Evolutionary conservation across 2,797 vertebrate species (phyloP).

Genomic region (Falco novaeseelandiae): DNA sequence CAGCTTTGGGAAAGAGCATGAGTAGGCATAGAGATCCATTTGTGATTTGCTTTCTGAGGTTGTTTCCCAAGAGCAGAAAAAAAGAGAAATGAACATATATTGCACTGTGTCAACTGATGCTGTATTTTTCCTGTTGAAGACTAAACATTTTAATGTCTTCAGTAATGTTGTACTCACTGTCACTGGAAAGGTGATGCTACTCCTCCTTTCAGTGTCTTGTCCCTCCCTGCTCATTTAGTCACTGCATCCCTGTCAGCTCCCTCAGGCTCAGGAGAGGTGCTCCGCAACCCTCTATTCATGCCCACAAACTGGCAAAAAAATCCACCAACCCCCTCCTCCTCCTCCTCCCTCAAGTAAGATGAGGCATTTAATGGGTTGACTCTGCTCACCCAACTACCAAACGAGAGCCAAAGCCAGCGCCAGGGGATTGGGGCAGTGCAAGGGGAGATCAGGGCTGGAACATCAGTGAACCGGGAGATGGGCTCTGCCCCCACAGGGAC

Average conservation of each 20-base stretch:
- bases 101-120: background rate
- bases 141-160: background rate
- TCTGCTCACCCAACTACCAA: background rate
- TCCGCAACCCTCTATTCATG: background rate
- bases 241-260: background rate
- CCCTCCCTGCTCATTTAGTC: background rate
- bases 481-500: background rate
- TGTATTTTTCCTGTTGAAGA: background rate
- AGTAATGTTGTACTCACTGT: background rate
- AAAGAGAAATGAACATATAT: background rate
- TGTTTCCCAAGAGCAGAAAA: background rate
- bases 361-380: accelerated
- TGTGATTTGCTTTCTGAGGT: background rate
- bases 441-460: background rate
- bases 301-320: background rate
- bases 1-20: background rate
- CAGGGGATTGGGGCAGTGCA: background rate
- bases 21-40: background rate
- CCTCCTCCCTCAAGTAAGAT: background rate
- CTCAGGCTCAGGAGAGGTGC: background rate
- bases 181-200: background rate
- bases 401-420: background rate
- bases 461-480: accelerated
- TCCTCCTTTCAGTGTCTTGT: accelerated
- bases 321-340: background rate